Evolutionary conservation across 2,888 invertebrate species (phyloP), one percentile per base, ranked within the genome.

Genomic region (Magallana nippona): DNA sequence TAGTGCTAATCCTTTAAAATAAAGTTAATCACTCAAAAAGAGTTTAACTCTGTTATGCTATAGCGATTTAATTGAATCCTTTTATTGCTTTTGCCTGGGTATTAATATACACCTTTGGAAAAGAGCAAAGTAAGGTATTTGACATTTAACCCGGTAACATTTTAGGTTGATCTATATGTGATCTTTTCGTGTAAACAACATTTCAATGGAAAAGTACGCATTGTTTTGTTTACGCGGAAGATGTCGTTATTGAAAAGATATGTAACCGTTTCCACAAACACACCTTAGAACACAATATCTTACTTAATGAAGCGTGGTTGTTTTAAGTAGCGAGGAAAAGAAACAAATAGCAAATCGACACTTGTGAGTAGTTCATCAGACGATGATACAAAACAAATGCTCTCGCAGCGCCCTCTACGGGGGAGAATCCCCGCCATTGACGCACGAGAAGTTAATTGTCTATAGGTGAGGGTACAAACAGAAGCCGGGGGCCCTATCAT

Each of bases 371-470:
- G n/a, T 27, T 71, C 71, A 22, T 19, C 22, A 27, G 13, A 13
- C 5, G 27, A 71, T 71, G 71, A 71, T 71, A 71, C 71, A 15
- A 71, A 71, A 71, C 71, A 71, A 71, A 71, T 71, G 71, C 71
- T 22, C 32, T 15, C 32, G 71, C 13, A 71, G 71, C 71, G 71
- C 71, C 71, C 71, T 32, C 71, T 71, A 13, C 71, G 32, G 17
- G 71, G 27, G 71, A 71, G 71, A 71, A 71, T 19, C 32, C 13
- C 27, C 71, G 15, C 22, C 71, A 22, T 27, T 71, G 71, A 71
- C 71, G 71, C 71, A 71, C 71, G 71, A 71, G 71, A 71, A 71
- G 71, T 71, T 71, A 71, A 71, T 71, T 71, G 71, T 71, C 71
- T 71, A 32, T 71, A 2, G 22, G 71, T 15, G 71, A 27, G 71